Percentiles rank a stretch among this genome's conserved stretches.
Evolutionary conservation across 2,113 vertebrate genomes (phyloP).

Genomic region (Hoplias malabaricus): DNA sequence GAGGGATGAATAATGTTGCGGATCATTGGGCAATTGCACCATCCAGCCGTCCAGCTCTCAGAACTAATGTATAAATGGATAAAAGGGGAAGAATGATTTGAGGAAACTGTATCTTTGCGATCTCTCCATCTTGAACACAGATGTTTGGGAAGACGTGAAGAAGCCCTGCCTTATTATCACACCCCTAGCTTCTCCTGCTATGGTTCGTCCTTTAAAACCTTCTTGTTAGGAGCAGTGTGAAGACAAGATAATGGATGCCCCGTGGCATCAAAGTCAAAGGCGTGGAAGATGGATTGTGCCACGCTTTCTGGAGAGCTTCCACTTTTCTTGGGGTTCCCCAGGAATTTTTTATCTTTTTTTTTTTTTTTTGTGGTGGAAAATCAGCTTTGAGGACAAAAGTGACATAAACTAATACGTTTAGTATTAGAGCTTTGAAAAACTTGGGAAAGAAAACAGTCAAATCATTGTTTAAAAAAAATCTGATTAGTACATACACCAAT

Average conservation of each 20-base stretch:
- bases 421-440: background rate
- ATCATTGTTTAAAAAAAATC: too few species aligned
- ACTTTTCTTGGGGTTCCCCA: background rate
- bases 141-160: constrained; percentile 2
- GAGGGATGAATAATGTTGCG: background rate
- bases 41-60: background rate
- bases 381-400: constrained; percentile 1
- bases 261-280: background rate
- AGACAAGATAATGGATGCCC: constrained; percentile 60
- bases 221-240: background rate
- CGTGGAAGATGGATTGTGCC: background rate
- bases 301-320: background rate
- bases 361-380: constrained; percentile 10
- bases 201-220: background rate
- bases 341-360: background rate
- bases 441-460: too few species aligned
- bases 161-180: background rate
- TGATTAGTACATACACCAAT: too few species aligned
- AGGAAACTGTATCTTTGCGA: background rate
- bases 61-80: background rate
- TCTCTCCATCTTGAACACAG: constrained; percentile 27
- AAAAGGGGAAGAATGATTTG: background rate
- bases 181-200: background rate
- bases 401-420: background rate
- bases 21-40: too few species aligned